phyloP scores from a whole-genome alignment of 2,888 invertebrate genomes.

The Unio delphinus region DNA sequence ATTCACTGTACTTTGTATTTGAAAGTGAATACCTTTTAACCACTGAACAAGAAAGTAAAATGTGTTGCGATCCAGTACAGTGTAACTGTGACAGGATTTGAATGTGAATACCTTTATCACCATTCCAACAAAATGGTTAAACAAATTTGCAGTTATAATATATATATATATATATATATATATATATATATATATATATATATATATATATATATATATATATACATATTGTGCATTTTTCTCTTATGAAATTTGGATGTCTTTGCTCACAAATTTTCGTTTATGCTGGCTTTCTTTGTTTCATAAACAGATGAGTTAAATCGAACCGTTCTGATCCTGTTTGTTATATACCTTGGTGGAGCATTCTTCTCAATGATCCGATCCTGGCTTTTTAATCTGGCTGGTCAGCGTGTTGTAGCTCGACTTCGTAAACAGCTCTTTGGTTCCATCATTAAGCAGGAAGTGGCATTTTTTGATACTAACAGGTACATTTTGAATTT shows the following conservation, averaged over 20 bases:
- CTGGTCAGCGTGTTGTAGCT: slow-evolving; percentile 68
- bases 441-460: slow-evolving; percentile 59
- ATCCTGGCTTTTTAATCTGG: slow-evolving; percentile 65
- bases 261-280: background rate
- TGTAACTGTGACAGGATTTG: no score
- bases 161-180: no score
- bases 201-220: no score
- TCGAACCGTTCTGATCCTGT: slow-evolving; percentile 58
- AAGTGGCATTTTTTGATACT: slow-evolving; percentile 68
- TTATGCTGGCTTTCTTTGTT: background rate
- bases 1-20: no score
- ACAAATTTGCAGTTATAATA: no score
- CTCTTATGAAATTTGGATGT: background rate
- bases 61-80: no score
- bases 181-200: no score
- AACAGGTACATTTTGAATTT: slow-evolving; percentile 49
- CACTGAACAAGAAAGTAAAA: no score
- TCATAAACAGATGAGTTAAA: slow-evolving; percentile 58
- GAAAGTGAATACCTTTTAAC: no score
- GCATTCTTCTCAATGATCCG: slow-evolving; percentile 57
- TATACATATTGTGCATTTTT: background rate
- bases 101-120: no score
- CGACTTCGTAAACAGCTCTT: slow-evolving; percentile 64
- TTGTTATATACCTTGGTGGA: slow-evolving; percentile 60
- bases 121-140: no score